A percentile compares a stretch with the other conserved stretches of the same genome.
Evolutionary conservation across 2,888 invertebrate genomes (phyloP).

Genomic region (Tyria jacobaeae): DNA sequence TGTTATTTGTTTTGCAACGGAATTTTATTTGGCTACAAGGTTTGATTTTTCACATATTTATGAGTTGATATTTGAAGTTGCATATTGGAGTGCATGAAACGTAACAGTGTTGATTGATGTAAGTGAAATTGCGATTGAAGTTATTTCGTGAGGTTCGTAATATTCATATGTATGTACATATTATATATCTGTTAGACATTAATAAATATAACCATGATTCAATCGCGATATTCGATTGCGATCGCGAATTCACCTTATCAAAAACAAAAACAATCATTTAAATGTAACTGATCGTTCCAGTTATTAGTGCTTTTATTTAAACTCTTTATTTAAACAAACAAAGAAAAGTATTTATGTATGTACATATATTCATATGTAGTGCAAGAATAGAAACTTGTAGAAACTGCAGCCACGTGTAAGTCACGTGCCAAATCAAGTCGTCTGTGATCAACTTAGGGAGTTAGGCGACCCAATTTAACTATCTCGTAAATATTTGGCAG

Average conservation of each 20-base stretch:
- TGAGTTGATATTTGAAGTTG: slow-evolving; percentile 35
- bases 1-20: slow-evolving; percentile 37
- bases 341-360: too few relatives aligned
- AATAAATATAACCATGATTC: neutral
- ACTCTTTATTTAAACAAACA: too few relatives aligned
- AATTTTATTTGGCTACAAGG: slow-evolving; percentile 39
- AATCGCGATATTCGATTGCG: too few relatives aligned
- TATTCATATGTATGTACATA: too few relatives aligned
- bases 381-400: too few relatives aligned
- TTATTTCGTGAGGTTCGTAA: neutral
- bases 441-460: slow-evolving; percentile 33
- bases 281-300: too few relatives aligned
- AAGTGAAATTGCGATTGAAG: neutral
- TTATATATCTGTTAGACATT: neutral
- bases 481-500: slow-evolving; percentile 41
- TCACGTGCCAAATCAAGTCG: slow-evolving; percentile 42
- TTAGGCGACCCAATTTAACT: slow-evolving; percentile 47
- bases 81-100: slow-evolving; percentile 32
- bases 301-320: too few relatives aligned
- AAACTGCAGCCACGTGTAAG: slow-evolving; percentile 25
- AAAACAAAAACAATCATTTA: too few relatives aligned
- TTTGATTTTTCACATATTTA: slow-evolving; percentile 48
- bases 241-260: too few relatives aligned
- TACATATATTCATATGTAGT: too few relatives aligned
- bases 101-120: slow-evolving; percentile 21